Percentiles rank a stretch among this genome's conserved stretches.
Conservation (phyloP, 2,888 invertebrate species). For the Drosophila paranaensis region DNA sequence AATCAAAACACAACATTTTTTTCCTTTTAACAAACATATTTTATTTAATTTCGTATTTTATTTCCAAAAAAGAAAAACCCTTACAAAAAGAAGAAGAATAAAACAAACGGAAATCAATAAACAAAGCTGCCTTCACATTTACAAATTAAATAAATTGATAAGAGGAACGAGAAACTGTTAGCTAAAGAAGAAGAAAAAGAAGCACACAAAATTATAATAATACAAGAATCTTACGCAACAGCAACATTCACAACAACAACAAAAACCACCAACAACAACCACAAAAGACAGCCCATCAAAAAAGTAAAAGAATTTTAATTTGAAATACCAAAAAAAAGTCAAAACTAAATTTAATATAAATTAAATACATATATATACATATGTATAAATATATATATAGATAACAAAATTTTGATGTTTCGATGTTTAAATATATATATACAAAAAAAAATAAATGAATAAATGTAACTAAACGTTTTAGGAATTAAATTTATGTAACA, state of each 20-base stretch:
- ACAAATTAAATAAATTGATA: conserved; percentile 78
- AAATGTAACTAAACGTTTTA: conserved; percentile 57
- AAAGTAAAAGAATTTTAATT: conserved; percentile 13
- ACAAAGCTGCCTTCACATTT: conserved; percentile 84
- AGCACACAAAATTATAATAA: conserved; percentile 77
- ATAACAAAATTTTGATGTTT: conserved; percentile 65
- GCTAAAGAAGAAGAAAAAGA: conserved; percentile 39
- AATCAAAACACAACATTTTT: conserved; percentile 7
- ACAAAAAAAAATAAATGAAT: conserved; percentile 11
- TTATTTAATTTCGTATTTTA: background rate
- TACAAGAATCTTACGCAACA: conserved; percentile 45
- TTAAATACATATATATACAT: conserved; percentile 8
- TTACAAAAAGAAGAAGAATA: conserved; percentile 28
- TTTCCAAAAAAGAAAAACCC: conserved; percentile 54
- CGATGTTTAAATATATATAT: conserved; percentile 57
- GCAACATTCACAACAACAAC: conserved; percentile 40
- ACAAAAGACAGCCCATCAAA: conserved; percentile 23
- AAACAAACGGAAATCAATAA: conserved; percentile 84
- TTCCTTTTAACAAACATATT: conserved; percentile 13
- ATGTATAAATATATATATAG: conserved; percentile 32
- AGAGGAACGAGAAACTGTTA: conserved; percentile 67
- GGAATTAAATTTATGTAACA: conserved; percentile 54
- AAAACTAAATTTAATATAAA: conserved; percentile 4
- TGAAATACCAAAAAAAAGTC: conserved; percentile 11
- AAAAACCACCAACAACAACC: conserved; percentile 34